Evolutionary conservation across 2,888 invertebrate genomes (phyloP).

Genomic region (Scrobipalpa costella): DNA sequence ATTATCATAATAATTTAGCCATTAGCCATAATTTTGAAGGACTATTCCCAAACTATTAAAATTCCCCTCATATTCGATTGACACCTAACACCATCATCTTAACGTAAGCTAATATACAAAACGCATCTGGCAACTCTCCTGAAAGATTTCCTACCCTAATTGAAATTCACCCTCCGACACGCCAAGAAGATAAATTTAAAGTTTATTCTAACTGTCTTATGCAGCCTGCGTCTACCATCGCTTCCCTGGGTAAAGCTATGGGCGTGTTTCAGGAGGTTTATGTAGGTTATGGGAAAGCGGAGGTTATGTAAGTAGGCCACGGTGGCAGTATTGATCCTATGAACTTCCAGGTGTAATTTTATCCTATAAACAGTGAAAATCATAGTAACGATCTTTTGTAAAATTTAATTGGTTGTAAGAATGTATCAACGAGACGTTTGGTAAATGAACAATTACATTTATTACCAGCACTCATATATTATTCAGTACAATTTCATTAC

Average conservation of each 20-base stretch:
- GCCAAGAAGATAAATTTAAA: background rate
- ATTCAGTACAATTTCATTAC: background rate
- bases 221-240: background rate
- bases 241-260: background rate
- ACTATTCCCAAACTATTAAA: background rate
- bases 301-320: conserved; percentile 7
- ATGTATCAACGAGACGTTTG: background rate
- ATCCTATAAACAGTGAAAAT: background rate
- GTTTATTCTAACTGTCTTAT: background rate
- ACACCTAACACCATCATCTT: no score
- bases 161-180: conserved; percentile 15
- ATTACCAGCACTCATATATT: conserved; percentile 3
- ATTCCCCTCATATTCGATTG: no score
- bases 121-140: no score
- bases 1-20: background rate
- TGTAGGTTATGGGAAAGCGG: conserved; percentile 19
- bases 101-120: no score
- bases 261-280: conserved; percentile 1
- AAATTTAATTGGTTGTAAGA: background rate
- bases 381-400: no score
- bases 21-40: background rate
- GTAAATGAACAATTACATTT: background rate
- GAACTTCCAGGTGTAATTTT: background rate
- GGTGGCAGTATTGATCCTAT: background rate
- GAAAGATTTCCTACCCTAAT: background rate